A percentile compares a stretch with the other conserved stretches of the same genome.
These are phyloP conservation scores for Petrocephalus zakoni DNA, from an alignment of 2,113 vertebrate genomes.

Conservation along the genomic window DNA sequence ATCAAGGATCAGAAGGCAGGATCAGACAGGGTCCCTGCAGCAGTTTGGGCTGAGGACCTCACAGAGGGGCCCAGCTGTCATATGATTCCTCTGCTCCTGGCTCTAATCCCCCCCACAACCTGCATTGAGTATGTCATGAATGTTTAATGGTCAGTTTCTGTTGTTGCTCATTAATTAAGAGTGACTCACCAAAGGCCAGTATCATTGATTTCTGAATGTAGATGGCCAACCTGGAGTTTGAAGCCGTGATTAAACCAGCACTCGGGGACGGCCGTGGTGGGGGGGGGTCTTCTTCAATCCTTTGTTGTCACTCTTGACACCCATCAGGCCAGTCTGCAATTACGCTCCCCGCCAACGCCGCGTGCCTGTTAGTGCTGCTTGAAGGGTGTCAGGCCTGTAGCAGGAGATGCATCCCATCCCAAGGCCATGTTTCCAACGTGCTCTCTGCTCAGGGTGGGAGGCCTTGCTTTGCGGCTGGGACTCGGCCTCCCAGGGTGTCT, in stretches of 20 bases:
- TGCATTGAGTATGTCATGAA: not conserved
- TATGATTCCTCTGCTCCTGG: not conserved
- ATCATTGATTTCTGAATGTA: slow-evolving; percentile 22
- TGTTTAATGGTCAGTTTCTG: slow-evolving; percentile 1
- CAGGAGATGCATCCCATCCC: not conserved
- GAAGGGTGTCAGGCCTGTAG: not conserved
- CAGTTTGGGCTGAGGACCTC: not conserved
- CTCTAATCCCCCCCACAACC: not conserved
- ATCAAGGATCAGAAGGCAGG: not conserved
- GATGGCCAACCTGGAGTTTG: not conserved
- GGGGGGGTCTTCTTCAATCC: not conserved
- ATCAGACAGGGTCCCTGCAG: not conserved
- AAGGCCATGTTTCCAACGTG: not conserved
- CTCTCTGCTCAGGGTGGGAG: not conserved
- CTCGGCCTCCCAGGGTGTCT: not conserved
- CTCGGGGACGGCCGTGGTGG: not conserved
- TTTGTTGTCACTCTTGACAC: not conserved
- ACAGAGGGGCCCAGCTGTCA: not conserved
- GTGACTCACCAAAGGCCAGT: not conserved
- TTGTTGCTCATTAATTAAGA: slow-evolving; percentile 21
- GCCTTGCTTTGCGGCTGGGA: not conserved
- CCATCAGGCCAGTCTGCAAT: not conserved
- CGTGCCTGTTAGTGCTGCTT: not conserved
- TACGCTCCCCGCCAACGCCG: no score
- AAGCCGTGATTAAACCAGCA: slow-evolving; percentile 11